Evolutionary conservation across 2,113 vertebrate genomes (phyloP), one percentile per base, ranked within the genome.

Genomic region (Micronycteris hirsuta): DNA sequence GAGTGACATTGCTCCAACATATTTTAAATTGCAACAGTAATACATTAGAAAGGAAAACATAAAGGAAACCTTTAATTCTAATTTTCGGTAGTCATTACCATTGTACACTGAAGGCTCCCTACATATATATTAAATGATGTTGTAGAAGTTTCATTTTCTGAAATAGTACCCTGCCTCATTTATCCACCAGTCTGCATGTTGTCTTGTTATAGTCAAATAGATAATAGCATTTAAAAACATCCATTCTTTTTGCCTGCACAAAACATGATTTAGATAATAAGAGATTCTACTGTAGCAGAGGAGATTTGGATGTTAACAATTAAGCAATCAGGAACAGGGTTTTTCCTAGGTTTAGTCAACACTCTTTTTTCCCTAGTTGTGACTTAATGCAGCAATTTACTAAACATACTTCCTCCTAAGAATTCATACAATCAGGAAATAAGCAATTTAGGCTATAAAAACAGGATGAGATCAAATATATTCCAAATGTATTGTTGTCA

Each of bases 381-480:
- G 88, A 86, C 52, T 93, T 94, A 94, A 49, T n/a, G 26, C 9
- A 41, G 74, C 47, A 45, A 94, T 54, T 92, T 86, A 54, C 26
- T 81, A 91, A 82, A 68, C 10, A 56, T 47, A 24, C 28, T 56
- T 91, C 78, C 78, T 86, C 67, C 68, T 78, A 61, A 67, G 70
- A 83, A 86, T 43, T 76, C 43, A 84, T 49, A 77, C 24, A 86
- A 67, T 71, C 38, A 77, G 47, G 54, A 83, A 91, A 63, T 86
- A 94, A 91, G 70, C 52, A 56, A 56, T 91, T 82, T 80, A n/a
- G 87, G 56, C 31, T 89, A 87, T 70, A 56, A 96, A 96, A 81
- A 47, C 5, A 49, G 28, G 63, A 87, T 43, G 45, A 93, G 74
- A 81, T 71, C 52, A 77, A 56, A 84, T 83, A 28, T 65, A 93